Conservation (phyloP, 2,888 invertebrate species). For the Hyles lineata region DNA sequence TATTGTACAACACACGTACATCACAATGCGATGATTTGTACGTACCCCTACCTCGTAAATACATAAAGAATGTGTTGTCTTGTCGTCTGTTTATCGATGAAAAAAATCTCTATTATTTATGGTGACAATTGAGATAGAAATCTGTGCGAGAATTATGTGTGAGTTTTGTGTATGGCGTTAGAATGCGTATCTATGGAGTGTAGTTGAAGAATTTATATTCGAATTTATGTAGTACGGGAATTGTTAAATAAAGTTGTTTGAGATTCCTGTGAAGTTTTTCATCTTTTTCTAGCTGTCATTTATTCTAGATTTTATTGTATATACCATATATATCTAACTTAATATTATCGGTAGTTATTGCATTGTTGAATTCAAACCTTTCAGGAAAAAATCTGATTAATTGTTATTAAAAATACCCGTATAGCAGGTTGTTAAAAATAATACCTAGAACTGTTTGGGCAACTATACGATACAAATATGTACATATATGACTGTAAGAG, state of each 20-base stretch:
- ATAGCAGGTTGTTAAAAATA: no score
- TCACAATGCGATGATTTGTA: conserved; percentile 77
- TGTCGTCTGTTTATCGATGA: conserved; percentile 46
- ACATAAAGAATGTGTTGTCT: conserved; percentile 44
- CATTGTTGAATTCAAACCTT: no score
- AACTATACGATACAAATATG: no score
- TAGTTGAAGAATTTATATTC: neutral
- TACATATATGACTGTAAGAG: no score
- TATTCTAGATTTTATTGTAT: no score
- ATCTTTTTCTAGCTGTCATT: no score
- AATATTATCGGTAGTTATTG: no score
- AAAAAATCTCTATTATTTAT: conserved; percentile 69
- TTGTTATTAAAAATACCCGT: no score
- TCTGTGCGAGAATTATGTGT: conserved; percentile 45
- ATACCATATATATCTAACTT: no score
- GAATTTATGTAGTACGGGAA: neutral
- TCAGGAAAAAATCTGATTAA: no score
- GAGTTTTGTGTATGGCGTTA: conserved; percentile 20
- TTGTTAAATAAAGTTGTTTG: neutral
- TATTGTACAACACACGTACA: conserved; percentile 62
- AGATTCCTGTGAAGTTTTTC: no score
- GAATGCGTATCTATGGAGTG: conserved; percentile 33
- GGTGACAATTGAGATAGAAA: conserved; percentile 58
- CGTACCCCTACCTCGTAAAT: conserved; percentile 66
- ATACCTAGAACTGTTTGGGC: no score